phyloP scores from a whole-genome alignment of 2,888 invertebrate genomes.

The Aphidoletes aphidimyza region DNA sequence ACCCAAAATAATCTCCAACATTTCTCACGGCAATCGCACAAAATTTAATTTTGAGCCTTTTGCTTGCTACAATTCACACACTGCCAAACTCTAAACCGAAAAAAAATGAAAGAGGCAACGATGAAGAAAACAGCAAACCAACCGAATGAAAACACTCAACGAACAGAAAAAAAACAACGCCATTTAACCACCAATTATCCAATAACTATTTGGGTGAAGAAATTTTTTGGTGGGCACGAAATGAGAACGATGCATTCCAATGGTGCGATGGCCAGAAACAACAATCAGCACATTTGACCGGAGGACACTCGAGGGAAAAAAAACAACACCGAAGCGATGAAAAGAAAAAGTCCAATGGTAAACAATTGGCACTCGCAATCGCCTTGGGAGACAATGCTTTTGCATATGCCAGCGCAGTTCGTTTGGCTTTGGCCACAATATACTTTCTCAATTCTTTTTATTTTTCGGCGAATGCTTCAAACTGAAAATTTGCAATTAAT shows the following conservation, averaged over 20 bases:
- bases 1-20: slow-evolving; percentile 8
- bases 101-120: background rate
- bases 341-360: slow-evolving; percentile 54
- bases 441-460: slow-evolving; percentile 29
- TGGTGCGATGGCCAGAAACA: slow-evolving; percentile 2
- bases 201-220: slow-evolving; percentile 52
- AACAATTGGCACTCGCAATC: slow-evolving; percentile 33
- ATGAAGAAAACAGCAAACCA: no score
- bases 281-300: slow-evolving; percentile 45
- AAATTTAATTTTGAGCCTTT: slow-evolving; percentile 23
- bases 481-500: slow-evolving; percentile 36
- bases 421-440: no score
- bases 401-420: no score
- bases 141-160: background rate
- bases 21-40: slow-evolving; percentile 54
- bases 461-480: background rate
- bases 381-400: slow-evolving; percentile 39
- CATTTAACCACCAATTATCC: slow-evolving; percentile 52
- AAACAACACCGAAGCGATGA: slow-evolving; percentile 15
- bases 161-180: background rate
- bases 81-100: background rate
- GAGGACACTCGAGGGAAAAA: slow-evolving; percentile 54
- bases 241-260: slow-evolving; percentile 50
- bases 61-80: slow-evolving; percentile 40
- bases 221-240: background rate